Evolutionary conservation across 2,888 invertebrate genomes (phyloP).

Genomic region (Pyrocoelia pectoralis): DNA sequence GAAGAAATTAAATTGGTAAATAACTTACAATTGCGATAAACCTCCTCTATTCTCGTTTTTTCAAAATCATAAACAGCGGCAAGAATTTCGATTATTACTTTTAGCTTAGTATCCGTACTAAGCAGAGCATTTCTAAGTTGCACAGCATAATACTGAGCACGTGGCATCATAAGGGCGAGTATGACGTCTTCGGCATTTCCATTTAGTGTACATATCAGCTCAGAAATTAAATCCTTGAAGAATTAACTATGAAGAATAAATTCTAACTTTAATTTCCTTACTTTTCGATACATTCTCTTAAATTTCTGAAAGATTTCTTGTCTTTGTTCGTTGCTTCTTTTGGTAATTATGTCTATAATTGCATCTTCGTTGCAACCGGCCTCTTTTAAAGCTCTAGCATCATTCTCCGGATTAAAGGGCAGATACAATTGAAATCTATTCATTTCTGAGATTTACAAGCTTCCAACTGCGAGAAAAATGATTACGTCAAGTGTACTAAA

Average conservation of each 20-base stretch:
- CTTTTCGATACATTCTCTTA: conserved; percentile 72
- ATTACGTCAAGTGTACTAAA: no score
- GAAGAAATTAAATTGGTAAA: background rate
- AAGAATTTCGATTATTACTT: conserved; percentile 84
- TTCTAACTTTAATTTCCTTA: conserved; percentile 45
- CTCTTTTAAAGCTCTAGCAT: conserved; percentile 54
- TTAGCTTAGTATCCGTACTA: conserved; percentile 83
- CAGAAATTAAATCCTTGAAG: conserved; percentile 75
- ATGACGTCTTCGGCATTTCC: conserved; percentile 88
- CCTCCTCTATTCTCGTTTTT: conserved; percentile 77
- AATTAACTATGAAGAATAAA: background rate
- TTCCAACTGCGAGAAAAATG: no score
- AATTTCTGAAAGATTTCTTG: conserved; percentile 69
- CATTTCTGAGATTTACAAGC: no score
- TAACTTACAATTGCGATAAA: conserved; percentile 76
- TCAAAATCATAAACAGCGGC: conserved; percentile 86
- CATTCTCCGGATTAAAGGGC: conserved; percentile 53
- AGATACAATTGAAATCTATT: no score
- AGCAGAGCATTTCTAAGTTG: conserved; percentile 82
- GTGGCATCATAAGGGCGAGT: conserved; percentile 82
- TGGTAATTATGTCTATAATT: conserved; percentile 70
- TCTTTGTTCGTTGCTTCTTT: conserved; percentile 70
- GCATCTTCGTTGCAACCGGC: conserved; percentile 69
- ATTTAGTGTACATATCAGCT: conserved; percentile 86
- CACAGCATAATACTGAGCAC: conserved; percentile 83